phyloP scores from a whole-genome alignment of 2,888 invertebrate genomes.

The Parelbella ahira region DNA sequence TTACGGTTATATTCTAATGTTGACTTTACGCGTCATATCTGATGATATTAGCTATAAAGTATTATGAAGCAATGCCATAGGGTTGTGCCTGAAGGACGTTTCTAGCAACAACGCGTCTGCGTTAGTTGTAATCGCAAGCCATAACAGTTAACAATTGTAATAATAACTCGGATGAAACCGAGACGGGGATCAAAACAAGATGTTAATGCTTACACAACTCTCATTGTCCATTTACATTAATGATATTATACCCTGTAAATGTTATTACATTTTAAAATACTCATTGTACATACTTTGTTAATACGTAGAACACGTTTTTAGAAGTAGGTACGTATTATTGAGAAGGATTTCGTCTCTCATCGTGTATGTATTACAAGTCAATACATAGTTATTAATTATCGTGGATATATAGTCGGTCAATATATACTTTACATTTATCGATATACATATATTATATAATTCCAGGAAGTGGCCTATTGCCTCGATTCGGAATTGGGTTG shows the following conservation, averaged over 20 bases:
- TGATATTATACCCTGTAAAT: constrained; percentile 40
- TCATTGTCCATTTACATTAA: constrained; percentile 51
- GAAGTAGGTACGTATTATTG: too few species aligned
- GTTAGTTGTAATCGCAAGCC: constrained; percentile 69
- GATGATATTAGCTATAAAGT: constrained; percentile 56
- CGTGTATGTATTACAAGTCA: too few species aligned
- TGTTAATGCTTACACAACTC: constrained; percentile 52
- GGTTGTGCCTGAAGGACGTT: constrained; percentile 37
- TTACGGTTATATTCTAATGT: constrained; percentile 52
- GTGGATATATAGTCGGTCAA: too few species aligned
- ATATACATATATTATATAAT: too few species aligned
- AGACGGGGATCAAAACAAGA: constrained; percentile 56
- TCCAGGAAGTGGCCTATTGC: constrained; percentile 9
- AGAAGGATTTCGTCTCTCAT: too few species aligned
- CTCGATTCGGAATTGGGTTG: constrained; percentile 1
- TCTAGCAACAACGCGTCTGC: constrained; percentile 40
- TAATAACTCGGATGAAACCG: constrained; percentile 65
- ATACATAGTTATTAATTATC: not conserved
- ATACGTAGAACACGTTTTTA: too few species aligned
- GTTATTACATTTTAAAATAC: constrained; percentile 51
- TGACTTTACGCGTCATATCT: constrained; percentile 48
- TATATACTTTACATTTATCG: too few species aligned
- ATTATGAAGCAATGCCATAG: constrained; percentile 37
- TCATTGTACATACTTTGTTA: too few species aligned
- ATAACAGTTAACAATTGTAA: constrained; percentile 73